Base-by-base conservation (phyloP, 2,113 vertebrate genomes). In the Neomonachus schauinslandi region DNA sequence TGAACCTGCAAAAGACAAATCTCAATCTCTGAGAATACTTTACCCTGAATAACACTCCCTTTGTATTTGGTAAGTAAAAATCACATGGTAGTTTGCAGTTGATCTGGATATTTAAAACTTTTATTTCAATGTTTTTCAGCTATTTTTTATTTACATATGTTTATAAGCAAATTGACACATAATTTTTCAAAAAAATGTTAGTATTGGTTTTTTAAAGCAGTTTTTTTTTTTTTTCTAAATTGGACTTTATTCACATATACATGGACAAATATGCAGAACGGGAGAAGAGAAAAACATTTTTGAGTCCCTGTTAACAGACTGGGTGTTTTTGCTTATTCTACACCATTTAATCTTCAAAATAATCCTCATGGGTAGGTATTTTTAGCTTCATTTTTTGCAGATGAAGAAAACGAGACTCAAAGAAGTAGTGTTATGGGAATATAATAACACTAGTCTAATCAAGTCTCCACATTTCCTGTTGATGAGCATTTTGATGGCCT, bases 301-400 rank as follows among this genome's bases (percentile, higher is more conserved):
- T 96, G 18, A 49, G 21, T 53, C 10, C 36, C 2, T 89, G 5
- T 79, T 91, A 49, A 49, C 1, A 71, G 4, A 11, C 18, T 74
- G 2, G 6, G 1, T 7, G 89, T 9, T 86, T 85, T 81, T 72
- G 11, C 46, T 76, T n/a, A 84, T 55, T 1, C 46, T 88, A 51
- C 1, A 65, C 71, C 53, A 89, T 59, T 95, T 76, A 59, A 26
- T 77, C 5, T 89, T 82, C 4, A 55, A 92, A 92, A 77, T 51
- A 77, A 4, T 80, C 2, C 61, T 87, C 63, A 49, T 19, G 21
- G 15, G 8, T n/a, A 57, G 55, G 3, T 81, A 77, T 65, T 88
- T 96, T 91, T 90, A 91, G 21, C 26, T 88, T 95, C 21, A n/a
- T 61, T 98, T 92, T 91, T 83, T 93, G 42, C 46, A 89, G 65